phyloP scores from a whole-genome alignment of 2,888 invertebrate genomes.

The Heliconius ismenius region DNA sequence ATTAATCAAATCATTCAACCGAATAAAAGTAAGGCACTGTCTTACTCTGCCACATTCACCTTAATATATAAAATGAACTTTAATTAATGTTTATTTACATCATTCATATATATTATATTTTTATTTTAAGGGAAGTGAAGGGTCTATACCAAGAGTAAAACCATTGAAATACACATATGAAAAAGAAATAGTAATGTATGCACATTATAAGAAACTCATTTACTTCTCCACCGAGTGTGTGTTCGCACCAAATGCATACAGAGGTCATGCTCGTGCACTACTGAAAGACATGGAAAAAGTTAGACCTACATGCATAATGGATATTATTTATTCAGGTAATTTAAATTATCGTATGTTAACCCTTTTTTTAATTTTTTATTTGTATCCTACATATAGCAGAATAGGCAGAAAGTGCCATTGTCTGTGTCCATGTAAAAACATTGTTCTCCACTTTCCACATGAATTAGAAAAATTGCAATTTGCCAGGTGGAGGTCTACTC shows the following conservation, averaged over 20 bases:
- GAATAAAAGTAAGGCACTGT: too few species aligned
- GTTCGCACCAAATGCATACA: conserved; percentile 98
- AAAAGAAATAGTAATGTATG: conserved; percentile 99
- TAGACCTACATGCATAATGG: conserved; percentile 94
- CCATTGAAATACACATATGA: conserved; percentile 99
- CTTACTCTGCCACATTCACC: too few species aligned
- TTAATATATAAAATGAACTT: too few species aligned
- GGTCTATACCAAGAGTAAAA: conserved; percentile 94
- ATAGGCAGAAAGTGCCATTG: too few species aligned
- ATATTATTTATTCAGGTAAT: conserved; percentile 93
- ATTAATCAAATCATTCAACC: too few species aligned
- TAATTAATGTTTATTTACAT: neutral
- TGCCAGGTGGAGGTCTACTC: too few species aligned
- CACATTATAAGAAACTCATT: conserved; percentile 96
- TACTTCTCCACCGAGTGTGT: conserved; percentile 99
- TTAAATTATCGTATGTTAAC: neutral
- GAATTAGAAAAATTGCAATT: too few species aligned
- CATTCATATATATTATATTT: neutral
- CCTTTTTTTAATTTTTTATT: too few species aligned
- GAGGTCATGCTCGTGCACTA: conserved; percentile 94
- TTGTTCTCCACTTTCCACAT: too few species aligned
- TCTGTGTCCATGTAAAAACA: too few species aligned
- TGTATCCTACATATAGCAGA: too few species aligned
- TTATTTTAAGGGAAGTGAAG: conserved; percentile 85
- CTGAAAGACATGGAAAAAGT: conserved; percentile 98